Conservation (phyloP, 2,797 vertebrate genomes). For the Darevskia mixta region DNA sequence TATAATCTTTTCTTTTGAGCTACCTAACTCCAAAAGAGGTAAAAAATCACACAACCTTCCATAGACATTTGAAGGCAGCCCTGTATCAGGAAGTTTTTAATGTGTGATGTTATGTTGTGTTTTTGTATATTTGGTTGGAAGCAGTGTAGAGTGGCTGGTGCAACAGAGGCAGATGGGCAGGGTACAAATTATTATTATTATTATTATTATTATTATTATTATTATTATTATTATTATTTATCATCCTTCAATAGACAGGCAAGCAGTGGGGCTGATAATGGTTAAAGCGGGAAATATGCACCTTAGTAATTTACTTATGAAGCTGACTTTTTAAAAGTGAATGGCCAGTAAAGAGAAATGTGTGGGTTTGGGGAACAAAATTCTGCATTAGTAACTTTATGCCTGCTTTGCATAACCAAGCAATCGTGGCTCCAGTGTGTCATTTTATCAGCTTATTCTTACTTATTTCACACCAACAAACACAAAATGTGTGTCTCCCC, state of each 20-base stretch:
- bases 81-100: too few species aligned
- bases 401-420: conserved; percentile 37
- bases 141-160: too few species aligned
- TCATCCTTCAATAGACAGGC: neutral
- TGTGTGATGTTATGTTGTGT: too few species aligned
- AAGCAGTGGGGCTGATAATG: neutral
- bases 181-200: too few species aligned
- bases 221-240: too few species aligned
- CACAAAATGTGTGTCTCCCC: conserved; percentile 53
- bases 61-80: too few species aligned
- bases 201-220: too few species aligned
- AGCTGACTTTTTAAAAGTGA: neutral
- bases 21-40: too few species aligned
- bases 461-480: conserved; percentile 52
- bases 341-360: neutral
- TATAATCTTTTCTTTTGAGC: too few species aligned
- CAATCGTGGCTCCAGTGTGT: neutral
- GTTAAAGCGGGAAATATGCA: neutral
- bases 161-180: too few species aligned
- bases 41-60: too few species aligned
- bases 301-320: neutral
- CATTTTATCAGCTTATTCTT: conserved; percentile 42
- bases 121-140: too few species aligned
- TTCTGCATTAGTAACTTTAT: neutral
- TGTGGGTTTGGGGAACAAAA: neutral